These are phyloP conservation scores for Dendrolimus punctatus DNA, from an alignment of 1,140 invertebrate genomes.

Conservation along the genomic window DNA sequence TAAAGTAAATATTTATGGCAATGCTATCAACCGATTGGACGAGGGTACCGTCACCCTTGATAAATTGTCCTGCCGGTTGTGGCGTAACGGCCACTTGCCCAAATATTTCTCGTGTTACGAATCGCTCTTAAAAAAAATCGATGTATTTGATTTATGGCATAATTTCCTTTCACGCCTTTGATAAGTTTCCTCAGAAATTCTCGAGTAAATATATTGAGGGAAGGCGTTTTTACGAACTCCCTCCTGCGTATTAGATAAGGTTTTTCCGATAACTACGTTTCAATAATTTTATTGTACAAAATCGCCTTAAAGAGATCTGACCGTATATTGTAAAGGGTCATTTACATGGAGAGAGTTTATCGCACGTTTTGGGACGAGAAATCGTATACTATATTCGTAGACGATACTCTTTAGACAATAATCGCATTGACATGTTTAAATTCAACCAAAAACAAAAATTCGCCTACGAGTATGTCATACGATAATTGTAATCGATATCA, in stretches of 20 bases:
- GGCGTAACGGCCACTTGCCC: slow-evolving; percentile 41
- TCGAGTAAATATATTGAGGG: slow-evolving; percentile 11
- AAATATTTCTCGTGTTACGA: slow-evolving; percentile 48
- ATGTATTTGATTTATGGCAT: slow-evolving; percentile 50
- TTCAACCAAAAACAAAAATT: too few species aligned
- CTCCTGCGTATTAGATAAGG: not conserved
- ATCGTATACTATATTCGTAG: too few species aligned
- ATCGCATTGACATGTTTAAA: too few species aligned
- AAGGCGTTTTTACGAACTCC: slow-evolving; percentile 2
- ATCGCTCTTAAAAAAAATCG: slow-evolving; percentile 45
- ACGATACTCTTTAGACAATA: too few species aligned
- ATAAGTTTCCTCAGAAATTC: slow-evolving; percentile 27
- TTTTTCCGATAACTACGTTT: slow-evolving; percentile 4
- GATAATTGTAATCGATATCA: not conserved
- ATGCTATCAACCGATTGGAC: slow-evolving; percentile 65
- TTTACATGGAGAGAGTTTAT: too few species aligned
- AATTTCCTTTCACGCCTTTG: slow-evolving; percentile 43
- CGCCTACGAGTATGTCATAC: not conserved
- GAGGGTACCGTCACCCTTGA: slow-evolving; percentile 56
- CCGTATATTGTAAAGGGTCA: too few species aligned
- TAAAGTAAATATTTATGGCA: slow-evolving; percentile 72
- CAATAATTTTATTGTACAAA: slow-evolving; percentile 1
- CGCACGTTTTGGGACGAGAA: too few species aligned
- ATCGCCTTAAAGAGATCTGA: too few species aligned
- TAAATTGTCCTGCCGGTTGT: slow-evolving; percentile 55